Evolutionary conservation across 2,888 invertebrate genomes (phyloP), one percentile per base, ranked within the genome.

Genomic region (Eilema depressum): DNA sequence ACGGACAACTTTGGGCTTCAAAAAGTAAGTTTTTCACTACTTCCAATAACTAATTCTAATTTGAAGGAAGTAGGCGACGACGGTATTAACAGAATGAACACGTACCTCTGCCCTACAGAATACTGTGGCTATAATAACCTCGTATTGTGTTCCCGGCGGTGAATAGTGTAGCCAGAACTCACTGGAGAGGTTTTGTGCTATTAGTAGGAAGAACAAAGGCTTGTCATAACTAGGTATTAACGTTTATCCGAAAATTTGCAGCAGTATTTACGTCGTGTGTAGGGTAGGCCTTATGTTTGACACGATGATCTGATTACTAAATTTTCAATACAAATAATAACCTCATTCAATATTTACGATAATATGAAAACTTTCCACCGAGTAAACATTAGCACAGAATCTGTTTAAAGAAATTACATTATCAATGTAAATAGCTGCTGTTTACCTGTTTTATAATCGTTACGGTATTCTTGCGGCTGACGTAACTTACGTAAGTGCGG

Each of bases 1-100:
- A 96, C 68, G 97, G 97, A 69, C 96, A 96, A 78, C 92, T 96
- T 61, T 98, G 98, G 98, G 98, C 98, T 14, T 97, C 97, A 53
- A 97, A 97, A 95, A 97, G 98, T 98, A 89, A 97, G 97, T 96
- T 60, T 57, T 33, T 57, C 59, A 17, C n/a, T 30, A 11, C 0
- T 41, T 53, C 53, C n/a, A 53, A n/a, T 53, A 1, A 53, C 2
- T 53, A 1, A 0, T 20, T n/a, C n/a, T n/a, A n/a, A n/a, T n/a
- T n/a, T n/a, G n/a, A n/a, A n/a, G n/a, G n/a, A n/a, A n/a, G n/a
- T n/a, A n/a, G n/a, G n/a, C n/a, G n/a, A n/a, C n/a, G n/a, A n/a
- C n/a, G n/a, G n/a, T n/a, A n/a, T n/a, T n/a, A n/a, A n/a, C n/a
- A n/a, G n/a, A n/a, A n/a, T n/a, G n/a, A n/a, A n/a, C n/a, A n/a